Base-by-base conservation (phyloP, 2,797 vertebrate genomes). In the Pseudochaenichthys georgianus region DNA sequence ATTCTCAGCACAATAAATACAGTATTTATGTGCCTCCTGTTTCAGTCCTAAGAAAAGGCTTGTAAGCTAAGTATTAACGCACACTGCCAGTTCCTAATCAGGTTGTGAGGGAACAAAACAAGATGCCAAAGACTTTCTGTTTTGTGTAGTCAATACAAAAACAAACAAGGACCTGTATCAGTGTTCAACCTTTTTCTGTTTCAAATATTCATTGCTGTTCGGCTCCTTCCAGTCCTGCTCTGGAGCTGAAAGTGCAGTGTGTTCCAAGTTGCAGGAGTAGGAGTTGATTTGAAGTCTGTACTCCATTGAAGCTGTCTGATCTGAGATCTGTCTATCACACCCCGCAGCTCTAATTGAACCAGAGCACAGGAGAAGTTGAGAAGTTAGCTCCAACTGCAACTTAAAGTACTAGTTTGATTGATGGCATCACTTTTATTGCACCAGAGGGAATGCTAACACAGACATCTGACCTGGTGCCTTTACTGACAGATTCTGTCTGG, bases 21-120 rank as follows among this genome's bases (percentile, higher is more conserved):
- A 77, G 87, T 90, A 81, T 89, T 91, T 76, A 86, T 78, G 74
- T 70, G 31, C 59, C 57, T 78, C 42, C 21, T 76, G 71, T 83
- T 84, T 80, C 74, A 67, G 19, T 82, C 70, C 63, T 68, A 78
- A 53, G 76, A 79, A 83, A 77, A 73, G 43, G 70, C 68, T 82
- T 73, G 75, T 3, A 62, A 13, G 75, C 81, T 81, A 38, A 38
- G 34, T 38, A 71, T 85, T 78, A 80, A 71, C 64, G 63, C 78
- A 67, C 62, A 53, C 34, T 58, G 50, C 70, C 19, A 51, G 55
- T 87, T 88, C 73, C 58, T 77, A 79, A 81, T 79, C 69, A 67
- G 73, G 75, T 64, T 68, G 51, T 54, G 63, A 59, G 75, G 51
- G 64, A 23, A 77, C 74, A 38, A 77, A 83, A 74, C 73, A 31